phyloP scores from a whole-genome alignment of 2,888 invertebrate genomes.

The Ethmia dodecea region DNA sequence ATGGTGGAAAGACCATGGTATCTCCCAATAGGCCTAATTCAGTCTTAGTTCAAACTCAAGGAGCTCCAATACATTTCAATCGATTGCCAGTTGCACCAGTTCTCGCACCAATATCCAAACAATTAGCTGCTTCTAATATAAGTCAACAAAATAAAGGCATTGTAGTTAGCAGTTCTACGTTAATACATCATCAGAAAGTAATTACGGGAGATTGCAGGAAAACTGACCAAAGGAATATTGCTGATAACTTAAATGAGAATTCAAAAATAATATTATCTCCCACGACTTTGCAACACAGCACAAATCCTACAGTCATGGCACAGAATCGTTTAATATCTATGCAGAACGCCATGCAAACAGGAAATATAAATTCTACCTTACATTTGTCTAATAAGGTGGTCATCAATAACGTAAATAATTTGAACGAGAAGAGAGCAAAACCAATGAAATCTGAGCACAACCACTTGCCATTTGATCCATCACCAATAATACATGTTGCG shows the following conservation, averaged over 20 bases:
- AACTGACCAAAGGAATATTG: constrained; percentile 36
- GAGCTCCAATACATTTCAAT: constrained; percentile 66
- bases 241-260: constrained; percentile 43
- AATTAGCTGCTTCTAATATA: constrained; percentile 68
- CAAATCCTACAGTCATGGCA: constrained; percentile 60
- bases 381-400: constrained; percentile 59
- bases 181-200: constrained; percentile 58
- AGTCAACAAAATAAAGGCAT: constrained; percentile 54
- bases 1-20: constrained; percentile 54
- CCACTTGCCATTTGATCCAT: constrained; percentile 39
- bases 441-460: constrained; percentile 48
- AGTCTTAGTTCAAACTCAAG: constrained; percentile 66
- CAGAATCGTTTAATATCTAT: constrained; percentile 67
- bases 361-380: constrained; percentile 47
- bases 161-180: constrained; percentile 34
- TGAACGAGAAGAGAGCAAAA: constrained; percentile 56
- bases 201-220: constrained; percentile 49
- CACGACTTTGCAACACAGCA: constrained; percentile 46
- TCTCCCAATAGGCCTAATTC: constrained; percentile 67
- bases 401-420: constrained; percentile 44
- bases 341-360: constrained; percentile 58
- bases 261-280: constrained; percentile 66
- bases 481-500: constrained; percentile 58
- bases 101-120: constrained; percentile 75
- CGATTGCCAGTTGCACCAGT: constrained; percentile 78